Percentiles rank a stretch among this genome's conserved stretches.
Evolutionary conservation across 1,140 invertebrate species (phyloP).

Genomic region (Armadillidium nasatum): DNA sequence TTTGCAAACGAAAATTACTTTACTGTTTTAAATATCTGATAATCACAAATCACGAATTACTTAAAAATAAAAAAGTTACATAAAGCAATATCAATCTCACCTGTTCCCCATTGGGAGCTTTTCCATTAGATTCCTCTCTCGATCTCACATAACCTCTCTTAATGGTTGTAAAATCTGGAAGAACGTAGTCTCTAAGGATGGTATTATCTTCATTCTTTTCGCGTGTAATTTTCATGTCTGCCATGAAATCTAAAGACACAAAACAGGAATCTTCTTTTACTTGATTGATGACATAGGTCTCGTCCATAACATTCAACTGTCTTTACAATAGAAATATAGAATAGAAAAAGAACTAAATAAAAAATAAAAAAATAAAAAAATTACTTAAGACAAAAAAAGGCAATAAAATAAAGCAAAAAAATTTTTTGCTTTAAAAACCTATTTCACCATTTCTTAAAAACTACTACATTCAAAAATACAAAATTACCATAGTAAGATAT

Average conservation of each 20-base stretch:
- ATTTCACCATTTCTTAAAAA: no score
- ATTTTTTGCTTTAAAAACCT: no score
- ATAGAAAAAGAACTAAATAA: no score
- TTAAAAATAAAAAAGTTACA: no score
- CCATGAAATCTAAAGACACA: slow-evolving; percentile 79
- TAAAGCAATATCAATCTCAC: slow-evolving; percentile 46
- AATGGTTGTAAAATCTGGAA: slow-evolving; percentile 89
- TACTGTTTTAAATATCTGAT: no score
- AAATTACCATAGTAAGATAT: no score
- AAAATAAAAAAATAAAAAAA: no score
- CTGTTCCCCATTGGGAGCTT: slow-evolving; percentile 60
- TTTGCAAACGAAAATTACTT: no score
- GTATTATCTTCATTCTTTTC: slow-evolving; percentile 59
- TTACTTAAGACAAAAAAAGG: no score
- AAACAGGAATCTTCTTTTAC: slow-evolving; percentile 97
- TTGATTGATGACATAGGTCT: slow-evolving; percentile 98
- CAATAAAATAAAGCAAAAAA: no score
- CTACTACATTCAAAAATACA: no score
- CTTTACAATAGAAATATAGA: slow-evolving; percentile 48
- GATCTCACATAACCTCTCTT: slow-evolving; percentile 69
- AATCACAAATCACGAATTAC: no score
- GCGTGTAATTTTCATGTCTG: slow-evolving; percentile 75
- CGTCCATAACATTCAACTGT: slow-evolving; percentile 97
- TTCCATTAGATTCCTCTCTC: slow-evolving; percentile 56
- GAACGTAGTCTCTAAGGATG: slow-evolving; percentile 82